Evolutionary conservation across 1,140 invertebrate species (phyloP).

Genomic region (Cherax destructor): DNA sequence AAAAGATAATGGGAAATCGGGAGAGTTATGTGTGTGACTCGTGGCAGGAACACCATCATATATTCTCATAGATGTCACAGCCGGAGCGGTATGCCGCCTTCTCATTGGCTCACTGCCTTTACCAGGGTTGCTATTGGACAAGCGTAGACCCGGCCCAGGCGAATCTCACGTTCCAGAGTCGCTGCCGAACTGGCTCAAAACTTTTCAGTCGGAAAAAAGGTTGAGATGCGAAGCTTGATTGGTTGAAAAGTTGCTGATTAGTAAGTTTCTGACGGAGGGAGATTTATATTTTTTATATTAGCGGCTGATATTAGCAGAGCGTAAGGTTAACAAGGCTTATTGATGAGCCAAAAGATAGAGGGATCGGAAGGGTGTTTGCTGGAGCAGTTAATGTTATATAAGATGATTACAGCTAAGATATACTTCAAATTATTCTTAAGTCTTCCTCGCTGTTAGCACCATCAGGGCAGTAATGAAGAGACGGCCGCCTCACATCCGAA

Average conservation of each 20-base stretch:
- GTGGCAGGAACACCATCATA: conserved; percentile 54
- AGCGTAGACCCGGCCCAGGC: conserved; percentile 7
- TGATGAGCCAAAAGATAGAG: neutral
- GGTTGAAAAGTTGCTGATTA: conserved; percentile 62
- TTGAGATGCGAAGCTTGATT: conserved; percentile 49
- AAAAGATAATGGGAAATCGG: neutral
- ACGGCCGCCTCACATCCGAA: too few species aligned
- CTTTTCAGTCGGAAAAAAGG: conserved; percentile 39
- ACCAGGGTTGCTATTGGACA: conserved; percentile 49
- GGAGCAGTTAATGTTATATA: too few species aligned
- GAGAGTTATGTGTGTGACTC: conserved; percentile 38
- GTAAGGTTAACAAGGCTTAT: neutral
- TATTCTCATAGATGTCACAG: conserved; percentile 67
- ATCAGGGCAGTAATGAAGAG: too few species aligned
- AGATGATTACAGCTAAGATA: too few species aligned
- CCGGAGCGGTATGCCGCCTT: conserved; percentile 30
- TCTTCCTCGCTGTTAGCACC: too few species aligned
- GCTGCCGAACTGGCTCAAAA: conserved; percentile 15
- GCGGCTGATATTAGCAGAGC: conserved; percentile 6
- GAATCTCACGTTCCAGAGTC: conserved; percentile 41
- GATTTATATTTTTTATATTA: conserved; percentile 32
- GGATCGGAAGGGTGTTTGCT: neutral
- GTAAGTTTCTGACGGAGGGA: conserved; percentile 14
- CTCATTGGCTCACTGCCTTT: conserved; percentile 44
- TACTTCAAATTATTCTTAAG: too few species aligned